Evolutionary conservation across 1,140 invertebrate species (phyloP), one percentile per base, ranked within the genome.

Genomic region (Tetramorium simillimum): DNA sequence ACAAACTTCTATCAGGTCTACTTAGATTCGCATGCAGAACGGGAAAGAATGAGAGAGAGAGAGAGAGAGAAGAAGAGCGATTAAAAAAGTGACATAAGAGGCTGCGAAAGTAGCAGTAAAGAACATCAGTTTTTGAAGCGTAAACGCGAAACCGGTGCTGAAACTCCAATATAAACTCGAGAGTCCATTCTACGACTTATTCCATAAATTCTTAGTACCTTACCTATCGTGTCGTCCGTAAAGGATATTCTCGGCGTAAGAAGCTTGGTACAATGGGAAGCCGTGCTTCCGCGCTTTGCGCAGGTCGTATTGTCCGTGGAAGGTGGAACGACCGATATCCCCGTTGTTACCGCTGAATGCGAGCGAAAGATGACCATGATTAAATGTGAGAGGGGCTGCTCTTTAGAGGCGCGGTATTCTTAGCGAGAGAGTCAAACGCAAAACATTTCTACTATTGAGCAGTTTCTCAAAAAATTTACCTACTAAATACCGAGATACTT

Each of bases 141-240:
- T 37, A 43, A 73, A 73, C 69, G 46, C 69, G 72, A 46, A 43
- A 37, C 63, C 28, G 43, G n/a, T 12, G 24, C 4, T 67, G 24
- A 51, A 40, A 53, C 2, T 67, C 43, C n/a, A 40, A 80, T 63
- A 56, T 80, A 80, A 80, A 69, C 62, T 51, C 69, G 46, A 37
- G 37, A 67, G 69, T 24, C 40, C 67, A 63, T 81, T 72, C 65
- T n/a, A 70, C 21, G 77, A 81, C 16, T 73, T 87, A 76, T 21
- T 14, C 53, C 37, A 60, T 69, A 70, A 81, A 86, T 40, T 60
- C 21, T 51, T 43, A 40, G 37, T 63, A 33, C 46, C 80, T 92
- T 92, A 95, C 94, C 94, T 91, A 94, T 90, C 21, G 93, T 90
- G 53, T 95, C 94, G 86, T 95, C 94, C 49, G 94, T 95, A 82